Evolutionary conservation across 2,797 vertebrate genomes (phyloP).

Genomic region (Oceanodroma leucorhoa): DNA sequence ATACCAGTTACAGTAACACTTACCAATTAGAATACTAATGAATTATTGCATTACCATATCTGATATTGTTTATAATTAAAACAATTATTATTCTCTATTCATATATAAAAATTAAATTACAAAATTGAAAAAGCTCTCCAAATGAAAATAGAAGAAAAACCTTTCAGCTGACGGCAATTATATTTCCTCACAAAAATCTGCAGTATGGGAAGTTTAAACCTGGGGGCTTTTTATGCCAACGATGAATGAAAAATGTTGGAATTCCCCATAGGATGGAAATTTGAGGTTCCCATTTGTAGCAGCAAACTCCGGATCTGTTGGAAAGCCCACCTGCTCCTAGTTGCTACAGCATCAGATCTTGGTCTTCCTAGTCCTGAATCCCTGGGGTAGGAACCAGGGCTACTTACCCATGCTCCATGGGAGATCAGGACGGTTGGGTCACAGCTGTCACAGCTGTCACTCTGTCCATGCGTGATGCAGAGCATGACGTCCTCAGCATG

Average conservation of each 20-base stretch:
- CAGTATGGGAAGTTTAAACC: background rate
- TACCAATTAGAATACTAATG: constrained; percentile 55
- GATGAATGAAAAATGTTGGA: background rate
- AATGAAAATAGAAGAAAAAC: background rate
- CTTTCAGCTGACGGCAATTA: background rate
- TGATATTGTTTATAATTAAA: constrained; percentile 62
- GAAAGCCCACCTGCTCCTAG: background rate
- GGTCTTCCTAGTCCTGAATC: background rate
- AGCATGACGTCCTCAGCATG: accelerated
- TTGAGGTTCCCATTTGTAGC: background rate
- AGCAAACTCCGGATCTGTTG: accelerated
- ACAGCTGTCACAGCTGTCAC: background rate
- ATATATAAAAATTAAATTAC: constrained; percentile 25
- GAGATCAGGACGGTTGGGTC: accelerated
- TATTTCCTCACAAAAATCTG: background rate
- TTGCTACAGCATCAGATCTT: background rate
- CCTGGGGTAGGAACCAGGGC: background rate
- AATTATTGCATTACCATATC: constrained; percentile 49
- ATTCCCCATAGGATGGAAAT: background rate
- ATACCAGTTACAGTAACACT: constrained; percentile 46
- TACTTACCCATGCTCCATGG: background rate
- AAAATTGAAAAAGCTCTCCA: background rate
- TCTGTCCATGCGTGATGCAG: background rate
- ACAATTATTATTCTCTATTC: constrained; percentile 7
- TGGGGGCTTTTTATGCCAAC: background rate